Conservation (phyloP, 2,797 vertebrate genomes). For the Acanthiza pusilla region DNA sequence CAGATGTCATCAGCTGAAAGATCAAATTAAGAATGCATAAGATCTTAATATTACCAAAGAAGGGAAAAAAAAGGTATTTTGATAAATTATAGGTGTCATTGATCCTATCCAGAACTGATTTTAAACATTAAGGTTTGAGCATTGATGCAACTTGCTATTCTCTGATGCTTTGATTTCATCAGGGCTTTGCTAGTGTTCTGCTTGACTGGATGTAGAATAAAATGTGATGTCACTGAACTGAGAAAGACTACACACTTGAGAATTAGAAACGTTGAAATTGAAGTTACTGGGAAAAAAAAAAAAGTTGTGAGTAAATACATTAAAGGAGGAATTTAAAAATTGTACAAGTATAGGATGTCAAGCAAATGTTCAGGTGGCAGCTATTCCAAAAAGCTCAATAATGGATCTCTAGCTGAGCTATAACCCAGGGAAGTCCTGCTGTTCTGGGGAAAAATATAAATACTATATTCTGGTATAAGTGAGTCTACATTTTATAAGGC, state of each 20-base stretch:
- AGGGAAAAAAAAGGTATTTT: not conserved
- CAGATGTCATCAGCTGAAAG: not conserved
- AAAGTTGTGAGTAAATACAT: not conserved
- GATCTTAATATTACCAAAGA: not conserved
- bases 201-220: not conserved
- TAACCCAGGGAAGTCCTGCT: not conserved
- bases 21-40: not conserved
- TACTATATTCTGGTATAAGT: not conserved
- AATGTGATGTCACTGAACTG: not conserved
- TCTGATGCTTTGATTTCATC: not conserved
- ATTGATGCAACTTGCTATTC: not conserved
- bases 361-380: not conserved
- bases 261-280: not conserved
- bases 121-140: not conserved
- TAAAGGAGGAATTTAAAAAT: not conserved
- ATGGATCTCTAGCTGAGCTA: not conserved
- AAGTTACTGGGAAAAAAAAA: not conserved
- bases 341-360: not conserved
- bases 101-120: not conserved
- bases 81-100: not conserved
- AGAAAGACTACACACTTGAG: not conserved
- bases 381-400: not conserved
- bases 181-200: not conserved
- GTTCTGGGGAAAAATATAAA: not conserved
- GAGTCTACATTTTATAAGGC: not conserved